A percentile compares a stretch with the other conserved stretches of the same genome.
These are phyloP conservation scores for Passer domesticus DNA, from an alignment of 2,113 vertebrate species.

Conservation along the genomic window DNA sequence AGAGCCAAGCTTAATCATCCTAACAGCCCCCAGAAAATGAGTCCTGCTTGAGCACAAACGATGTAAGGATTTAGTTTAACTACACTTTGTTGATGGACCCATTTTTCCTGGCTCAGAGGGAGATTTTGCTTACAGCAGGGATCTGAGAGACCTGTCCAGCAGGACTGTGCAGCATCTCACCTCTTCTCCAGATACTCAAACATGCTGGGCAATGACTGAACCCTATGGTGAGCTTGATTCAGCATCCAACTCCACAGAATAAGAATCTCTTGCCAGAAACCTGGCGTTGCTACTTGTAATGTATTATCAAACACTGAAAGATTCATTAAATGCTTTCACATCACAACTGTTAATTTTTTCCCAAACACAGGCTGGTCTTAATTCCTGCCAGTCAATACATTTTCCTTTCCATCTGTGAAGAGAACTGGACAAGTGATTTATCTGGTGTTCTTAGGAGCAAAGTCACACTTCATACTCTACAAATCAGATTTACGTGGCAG, in stretches of 20 bases:
- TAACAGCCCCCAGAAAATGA: not conserved
- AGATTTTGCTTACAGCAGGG: not conserved
- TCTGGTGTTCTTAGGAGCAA: not conserved
- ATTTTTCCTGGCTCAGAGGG: not conserved
- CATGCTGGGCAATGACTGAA: not conserved
- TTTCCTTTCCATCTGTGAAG: not conserved
- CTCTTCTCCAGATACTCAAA: not conserved
- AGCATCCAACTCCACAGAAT: not conserved
- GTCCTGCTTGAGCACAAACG: not conserved
- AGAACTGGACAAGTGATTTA: not conserved
- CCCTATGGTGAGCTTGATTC: not conserved
- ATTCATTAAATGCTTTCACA: not conserved
- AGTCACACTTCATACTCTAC: not conserved
- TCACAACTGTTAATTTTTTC: not conserved
- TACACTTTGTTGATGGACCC: not conserved
- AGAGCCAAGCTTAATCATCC: not conserved
- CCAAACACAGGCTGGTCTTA: not conserved
- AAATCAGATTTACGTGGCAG: not conserved
- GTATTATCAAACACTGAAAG: not conserved
- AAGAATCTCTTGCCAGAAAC: constrained; percentile 9
- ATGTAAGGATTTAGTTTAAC: not conserved
- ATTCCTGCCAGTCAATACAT: not conserved
- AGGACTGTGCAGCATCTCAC: not conserved
- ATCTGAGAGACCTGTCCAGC: not conserved
- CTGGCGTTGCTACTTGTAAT: not conserved